Percentiles rank a stretch among this genome's conserved stretches.
Evolutionary conservation across 1,140 invertebrate genomes (phyloP).

Genomic region (Magallana angulata): DNA sequence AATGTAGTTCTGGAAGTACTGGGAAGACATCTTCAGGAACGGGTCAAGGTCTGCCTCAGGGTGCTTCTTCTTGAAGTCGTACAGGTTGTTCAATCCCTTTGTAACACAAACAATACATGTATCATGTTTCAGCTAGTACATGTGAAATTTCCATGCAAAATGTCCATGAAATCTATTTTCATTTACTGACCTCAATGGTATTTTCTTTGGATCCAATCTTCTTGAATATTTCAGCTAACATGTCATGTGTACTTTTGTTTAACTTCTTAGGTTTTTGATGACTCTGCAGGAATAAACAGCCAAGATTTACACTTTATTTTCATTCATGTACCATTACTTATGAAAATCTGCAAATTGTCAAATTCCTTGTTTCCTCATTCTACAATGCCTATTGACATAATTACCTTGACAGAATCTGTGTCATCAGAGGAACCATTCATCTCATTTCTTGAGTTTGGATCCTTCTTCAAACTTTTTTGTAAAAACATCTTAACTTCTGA

Average conservation of each 20-base stretch:
- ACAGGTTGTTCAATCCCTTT: conserved; percentile 90
- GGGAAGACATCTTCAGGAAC: conserved; percentile 92
- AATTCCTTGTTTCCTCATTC: no score
- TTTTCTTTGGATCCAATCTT: conserved; percentile 94
- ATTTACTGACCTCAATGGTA: conserved; percentile 85
- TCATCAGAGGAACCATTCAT: conserved; percentile 59
- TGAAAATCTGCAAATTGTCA: no score
- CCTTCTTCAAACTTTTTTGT: conserved; percentile 84
- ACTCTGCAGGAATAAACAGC: conserved; percentile 37
- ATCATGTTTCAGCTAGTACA: neutral
- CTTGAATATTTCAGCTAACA: conserved; percentile 93
- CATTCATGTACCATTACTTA: no score
- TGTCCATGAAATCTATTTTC: neutral
- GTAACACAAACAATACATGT: neutral
- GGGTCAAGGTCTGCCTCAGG: conserved; percentile 95
- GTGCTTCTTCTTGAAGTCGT: conserved; percentile 93
- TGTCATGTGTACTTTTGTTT: conserved; percentile 88
- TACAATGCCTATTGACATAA: neutral
- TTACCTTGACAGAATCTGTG: conserved; percentile 61
- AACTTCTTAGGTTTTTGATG: conserved; percentile 80
- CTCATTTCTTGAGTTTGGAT: conserved; percentile 68
- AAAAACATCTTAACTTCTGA: conserved; percentile 91
- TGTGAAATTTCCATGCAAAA: no score
- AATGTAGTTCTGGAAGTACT: conserved; percentile 95
- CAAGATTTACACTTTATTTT: neutral